A percentile compares a stretch with the other conserved stretches of the same genome.
Conservation (phyloP, 2,113 vertebrate genomes). For the Elgaria multicarinata region DNA sequence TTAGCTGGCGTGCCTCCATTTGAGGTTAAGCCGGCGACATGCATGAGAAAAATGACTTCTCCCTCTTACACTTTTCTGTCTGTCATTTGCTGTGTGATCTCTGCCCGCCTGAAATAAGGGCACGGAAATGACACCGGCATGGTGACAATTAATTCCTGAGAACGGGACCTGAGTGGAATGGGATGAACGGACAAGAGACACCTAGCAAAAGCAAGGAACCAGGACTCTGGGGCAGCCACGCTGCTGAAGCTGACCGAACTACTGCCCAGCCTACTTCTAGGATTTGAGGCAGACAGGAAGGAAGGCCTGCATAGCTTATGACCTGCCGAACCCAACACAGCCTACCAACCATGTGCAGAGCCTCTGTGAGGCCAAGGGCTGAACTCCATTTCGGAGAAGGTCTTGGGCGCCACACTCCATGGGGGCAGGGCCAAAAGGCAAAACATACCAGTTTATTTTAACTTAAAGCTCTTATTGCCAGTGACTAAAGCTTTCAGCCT, state of each 20-base stretch:
- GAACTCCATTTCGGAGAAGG: no score
- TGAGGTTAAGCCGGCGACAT: not conserved
- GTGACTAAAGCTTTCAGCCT: no score
- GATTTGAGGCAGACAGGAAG: not conserved
- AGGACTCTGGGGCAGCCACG: no score
- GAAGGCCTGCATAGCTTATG: not conserved
- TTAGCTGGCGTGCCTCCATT: not conserved
- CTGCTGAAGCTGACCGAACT: not conserved
- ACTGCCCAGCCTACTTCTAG: not conserved
- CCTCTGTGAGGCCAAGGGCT: no score
- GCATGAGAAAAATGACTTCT: not conserved
- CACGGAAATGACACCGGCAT: not conserved
- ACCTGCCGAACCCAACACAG: not conserved
- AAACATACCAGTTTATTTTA: no score
- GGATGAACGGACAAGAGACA: not conserved
- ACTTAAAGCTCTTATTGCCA: no score
- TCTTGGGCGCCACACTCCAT: no score
- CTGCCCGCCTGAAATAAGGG: not conserved
- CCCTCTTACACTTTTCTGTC: not conserved
- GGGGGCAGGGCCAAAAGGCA: no score
- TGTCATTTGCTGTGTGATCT: not conserved
- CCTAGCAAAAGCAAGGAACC: not conserved
- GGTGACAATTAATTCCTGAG: not conserved
- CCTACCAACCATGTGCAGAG: no score
- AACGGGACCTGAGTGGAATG: not conserved